Percentiles rank a stretch among this genome's conserved stretches.
These are phyloP conservation scores for Drosophila lacicola DNA, from an alignment of 2,888 invertebrate genomes.

Conservation along the genomic window DNA sequence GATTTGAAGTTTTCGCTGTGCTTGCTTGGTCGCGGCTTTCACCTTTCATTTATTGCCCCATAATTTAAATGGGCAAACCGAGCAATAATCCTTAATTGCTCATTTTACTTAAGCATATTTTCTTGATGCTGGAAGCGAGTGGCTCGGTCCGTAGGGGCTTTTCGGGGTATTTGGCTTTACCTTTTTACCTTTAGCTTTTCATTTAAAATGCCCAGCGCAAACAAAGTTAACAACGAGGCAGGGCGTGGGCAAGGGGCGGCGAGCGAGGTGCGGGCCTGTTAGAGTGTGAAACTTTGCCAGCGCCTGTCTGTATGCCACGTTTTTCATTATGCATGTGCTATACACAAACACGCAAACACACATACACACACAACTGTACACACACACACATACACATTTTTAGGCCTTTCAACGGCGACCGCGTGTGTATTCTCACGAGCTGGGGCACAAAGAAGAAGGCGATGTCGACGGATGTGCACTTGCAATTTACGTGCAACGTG, in stretches of 20 bases:
- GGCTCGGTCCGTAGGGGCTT: background rate
- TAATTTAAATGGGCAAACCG: constrained; percentile 74
- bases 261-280: background rate
- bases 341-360: constrained; percentile 19
- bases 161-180: constrained; percentile 21
- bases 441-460: constrained; percentile 54
- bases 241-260: background rate
- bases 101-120: constrained; percentile 76
- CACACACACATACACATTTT: constrained; percentile 41
- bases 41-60: constrained; percentile 57
- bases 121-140: constrained; percentile 42
- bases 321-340: constrained; percentile 69
- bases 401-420: constrained; percentile 68
- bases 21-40: constrained; percentile 27
- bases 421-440: constrained; percentile 57
- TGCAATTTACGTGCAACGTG: constrained; percentile 76
- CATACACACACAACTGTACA: constrained; percentile 1
- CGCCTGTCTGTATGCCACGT: constrained; percentile 53
- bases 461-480: constrained; percentile 63
- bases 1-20: constrained; percentile 35
- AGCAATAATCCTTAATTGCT: constrained; percentile 79
- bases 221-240: constrained; percentile 60
- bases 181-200: constrained; percentile 57
- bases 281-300: constrained; percentile 62
- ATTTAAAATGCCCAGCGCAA: constrained; percentile 77